Evolutionary conservation across 2,888 invertebrate species (phyloP).

Genomic region (Pachliopta kotzebuea): DNA sequence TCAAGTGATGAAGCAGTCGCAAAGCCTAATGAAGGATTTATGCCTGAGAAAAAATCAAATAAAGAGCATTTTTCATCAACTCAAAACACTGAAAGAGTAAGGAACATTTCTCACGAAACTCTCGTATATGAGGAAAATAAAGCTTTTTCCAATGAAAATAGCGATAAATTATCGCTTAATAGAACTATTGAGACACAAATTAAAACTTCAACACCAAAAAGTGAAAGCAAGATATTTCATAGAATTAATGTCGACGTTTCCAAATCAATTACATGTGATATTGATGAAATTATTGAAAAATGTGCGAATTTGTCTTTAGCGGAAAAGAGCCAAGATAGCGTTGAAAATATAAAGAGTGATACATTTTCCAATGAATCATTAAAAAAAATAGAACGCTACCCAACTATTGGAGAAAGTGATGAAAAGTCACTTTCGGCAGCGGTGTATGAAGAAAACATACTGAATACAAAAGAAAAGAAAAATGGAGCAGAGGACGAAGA

Average conservation of each 20-base stretch:
- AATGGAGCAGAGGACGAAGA: not conserved
- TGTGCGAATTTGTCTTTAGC: conserved; percentile 21
- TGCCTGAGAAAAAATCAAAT: not conserved
- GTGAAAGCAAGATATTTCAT: conserved; percentile 1
- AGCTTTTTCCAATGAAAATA: conserved; percentile 15
- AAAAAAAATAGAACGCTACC: conserved; percentile 1
- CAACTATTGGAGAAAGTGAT: not conserved
- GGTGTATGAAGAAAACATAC: not conserved
- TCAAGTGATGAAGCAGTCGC: not conserved
- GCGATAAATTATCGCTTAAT: conserved; percentile 18
- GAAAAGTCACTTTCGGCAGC: not conserved
- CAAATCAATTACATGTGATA: conserved; percentile 16
- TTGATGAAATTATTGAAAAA: conserved; percentile 23
- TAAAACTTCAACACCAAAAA: conserved; percentile 24
- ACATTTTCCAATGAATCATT: not conserved
- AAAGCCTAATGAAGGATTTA: conserved; percentile 1
- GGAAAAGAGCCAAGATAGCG: conserved; percentile 2
- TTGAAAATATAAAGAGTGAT: not conserved
- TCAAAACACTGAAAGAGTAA: not conserved
- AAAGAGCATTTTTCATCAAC: not conserved
- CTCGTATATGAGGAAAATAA: conserved; percentile 1
- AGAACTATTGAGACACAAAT: conserved; percentile 7
- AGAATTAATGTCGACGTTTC: not conserved
- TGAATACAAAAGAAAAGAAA: not conserved
- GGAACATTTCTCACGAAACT: not conserved